A percentile compares a stretch with the other conserved stretches of the same genome.
Evolutionary conservation across 1,140 invertebrate species (phyloP).

Genomic region (Phymastichus coffea): DNA sequence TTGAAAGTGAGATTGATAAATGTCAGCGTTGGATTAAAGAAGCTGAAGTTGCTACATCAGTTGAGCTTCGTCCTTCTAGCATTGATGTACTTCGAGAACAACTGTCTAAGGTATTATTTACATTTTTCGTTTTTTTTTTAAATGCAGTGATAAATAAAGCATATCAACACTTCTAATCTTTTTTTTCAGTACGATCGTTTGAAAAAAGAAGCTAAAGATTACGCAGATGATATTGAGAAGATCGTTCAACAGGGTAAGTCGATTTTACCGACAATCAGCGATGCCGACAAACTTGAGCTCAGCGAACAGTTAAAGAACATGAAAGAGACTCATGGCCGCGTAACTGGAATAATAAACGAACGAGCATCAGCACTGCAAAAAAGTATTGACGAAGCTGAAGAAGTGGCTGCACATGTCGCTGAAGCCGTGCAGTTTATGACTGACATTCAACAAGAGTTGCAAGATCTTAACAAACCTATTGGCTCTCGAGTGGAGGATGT

Average conservation of each 20-base stretch:
- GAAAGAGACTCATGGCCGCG: constrained; percentile 73
- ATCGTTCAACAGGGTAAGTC: constrained; percentile 77
- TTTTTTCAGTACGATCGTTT: constrained; percentile 70
- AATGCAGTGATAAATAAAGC: constrained; percentile 3
- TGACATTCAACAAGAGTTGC: constrained; percentile 78
- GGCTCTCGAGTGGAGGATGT: constrained; percentile 84
- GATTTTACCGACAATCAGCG: constrained; percentile 77
- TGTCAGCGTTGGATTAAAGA: constrained; percentile 84
- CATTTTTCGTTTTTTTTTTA: neutral
- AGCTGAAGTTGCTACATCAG: constrained; percentile 79
- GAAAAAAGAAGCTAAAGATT: constrained; percentile 70
- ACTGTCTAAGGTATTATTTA: constrained; percentile 64
- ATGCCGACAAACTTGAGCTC: constrained; percentile 78
- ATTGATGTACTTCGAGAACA: constrained; percentile 83
- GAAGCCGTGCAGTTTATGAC: constrained; percentile 79
- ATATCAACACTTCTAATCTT: constrained; percentile 3
- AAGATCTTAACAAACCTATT: constrained; percentile 80
- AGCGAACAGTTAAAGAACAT: constrained; percentile 76
- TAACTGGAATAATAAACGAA: constrained; percentile 74
- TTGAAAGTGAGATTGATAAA: constrained; percentile 78
- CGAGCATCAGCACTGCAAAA: constrained; percentile 70
- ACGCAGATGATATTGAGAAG: constrained; percentile 70
- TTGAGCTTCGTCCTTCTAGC: constrained; percentile 74
- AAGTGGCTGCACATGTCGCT: constrained; percentile 73
- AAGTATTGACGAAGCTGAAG: constrained; percentile 76